phyloP scores from a whole-genome alignment of 2,888 invertebrate species.

The Drosophila anomalipes region DNA sequence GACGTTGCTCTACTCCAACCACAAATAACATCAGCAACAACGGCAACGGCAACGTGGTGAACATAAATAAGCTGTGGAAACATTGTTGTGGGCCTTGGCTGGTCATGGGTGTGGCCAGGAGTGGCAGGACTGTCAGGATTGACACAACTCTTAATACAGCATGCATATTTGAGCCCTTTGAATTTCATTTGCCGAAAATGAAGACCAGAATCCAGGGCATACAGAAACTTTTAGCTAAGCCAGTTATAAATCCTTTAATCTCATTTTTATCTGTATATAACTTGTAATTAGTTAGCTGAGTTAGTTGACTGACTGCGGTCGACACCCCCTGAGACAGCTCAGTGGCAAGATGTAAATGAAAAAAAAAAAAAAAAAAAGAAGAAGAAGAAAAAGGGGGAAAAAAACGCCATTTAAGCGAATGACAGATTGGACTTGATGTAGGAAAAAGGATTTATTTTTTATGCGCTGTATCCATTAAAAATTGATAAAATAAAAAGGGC shows the following conservation, averaged over 20 bases:
- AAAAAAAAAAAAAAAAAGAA: background rate
- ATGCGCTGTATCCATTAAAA: background rate
- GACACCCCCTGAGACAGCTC: constrained; percentile 21
- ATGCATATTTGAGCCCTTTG: constrained; percentile 17
- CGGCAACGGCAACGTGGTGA: constrained; percentile 43
- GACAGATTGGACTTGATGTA: constrained; percentile 43
- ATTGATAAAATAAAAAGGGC: background rate
- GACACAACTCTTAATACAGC: background rate
- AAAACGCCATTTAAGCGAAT: constrained; percentile 14
- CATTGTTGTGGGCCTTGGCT: constrained; percentile 21
- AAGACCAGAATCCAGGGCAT: background rate
- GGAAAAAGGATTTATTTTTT: constrained; percentile 26
- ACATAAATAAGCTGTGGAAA: constrained; percentile 64
- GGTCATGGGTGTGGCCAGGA: constrained; percentile 18
- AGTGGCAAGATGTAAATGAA: background rate
- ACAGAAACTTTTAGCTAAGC: constrained; percentile 20
- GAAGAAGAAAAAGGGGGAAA: background rate
- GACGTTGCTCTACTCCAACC: constrained; percentile 16
- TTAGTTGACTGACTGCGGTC: constrained; percentile 43
- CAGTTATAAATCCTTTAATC: constrained; percentile 25
- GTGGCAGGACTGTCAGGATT: background rate
- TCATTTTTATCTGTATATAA: constrained; percentile 15
- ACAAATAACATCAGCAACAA: constrained; percentile 13
- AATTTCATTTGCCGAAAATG: constrained; percentile 23
- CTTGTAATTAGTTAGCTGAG: constrained; percentile 39